phyloP scores from a whole-genome alignment of 2,113 vertebrate species.

The Blennius ocellaris region DNA sequence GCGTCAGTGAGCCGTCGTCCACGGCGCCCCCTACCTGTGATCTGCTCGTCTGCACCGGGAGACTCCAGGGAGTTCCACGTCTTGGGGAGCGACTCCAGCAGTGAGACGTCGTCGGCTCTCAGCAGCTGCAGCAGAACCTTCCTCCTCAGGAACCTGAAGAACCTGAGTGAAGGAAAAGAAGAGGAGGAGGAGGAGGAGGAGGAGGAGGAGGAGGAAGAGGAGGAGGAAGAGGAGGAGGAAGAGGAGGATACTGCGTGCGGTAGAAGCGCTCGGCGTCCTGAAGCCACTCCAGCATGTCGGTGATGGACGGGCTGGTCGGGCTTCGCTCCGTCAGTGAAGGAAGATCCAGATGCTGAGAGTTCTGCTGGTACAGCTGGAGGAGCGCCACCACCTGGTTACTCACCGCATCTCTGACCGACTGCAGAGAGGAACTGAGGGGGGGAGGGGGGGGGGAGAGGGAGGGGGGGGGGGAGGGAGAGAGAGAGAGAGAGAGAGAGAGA shows the following conservation, averaged over 20 bases:
- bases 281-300: constrained; percentile 91
- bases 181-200: background rate
- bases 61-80: constrained; percentile 85
- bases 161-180: constrained; percentile 55
- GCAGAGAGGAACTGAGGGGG: constrained; percentile 82
- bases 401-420: constrained; percentile 82
- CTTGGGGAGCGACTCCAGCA: constrained; percentile 81
- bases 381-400: constrained; percentile 76
- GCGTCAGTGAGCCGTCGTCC: no score
- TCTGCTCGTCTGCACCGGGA: constrained; percentile 59
- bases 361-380: constrained; percentile 83
- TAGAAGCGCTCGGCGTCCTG: constrained; percentile 89
- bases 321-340: constrained; percentile 74
- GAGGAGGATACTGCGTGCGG: constrained; percentile 87
- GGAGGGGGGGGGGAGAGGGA: no score
- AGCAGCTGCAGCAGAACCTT: constrained; percentile 81
- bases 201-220: no score
- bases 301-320: constrained; percentile 82
- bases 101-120: constrained; percentile 73
- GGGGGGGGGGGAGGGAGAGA: no score
- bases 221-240: no score
- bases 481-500: no score
- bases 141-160: constrained; percentile 84
- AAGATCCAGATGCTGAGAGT: constrained; percentile 64
- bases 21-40: constrained; percentile 89